Percentiles rank a stretch among this genome's conserved stretches.
These are phyloP conservation scores for Pangasianodon gigas DNA, from an alignment of 2,113 vertebrate genomes.

Conservation along the genomic window DNA sequence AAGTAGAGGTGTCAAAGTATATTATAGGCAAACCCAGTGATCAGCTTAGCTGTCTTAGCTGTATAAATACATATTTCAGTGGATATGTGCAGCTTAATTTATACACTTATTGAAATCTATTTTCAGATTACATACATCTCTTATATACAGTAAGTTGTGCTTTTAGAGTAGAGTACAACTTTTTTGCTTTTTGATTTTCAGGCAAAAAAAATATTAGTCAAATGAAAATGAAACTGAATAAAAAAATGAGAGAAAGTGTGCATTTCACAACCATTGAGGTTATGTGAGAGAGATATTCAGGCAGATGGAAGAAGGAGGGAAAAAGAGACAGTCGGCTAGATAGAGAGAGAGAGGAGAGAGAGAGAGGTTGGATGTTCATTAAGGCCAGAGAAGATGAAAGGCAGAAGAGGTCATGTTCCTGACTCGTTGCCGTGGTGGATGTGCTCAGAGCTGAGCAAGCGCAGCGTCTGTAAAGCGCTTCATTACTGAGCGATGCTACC, in stretches of 20 bases:
- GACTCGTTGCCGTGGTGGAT: conserved; percentile 63
- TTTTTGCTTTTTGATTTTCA: background rate
- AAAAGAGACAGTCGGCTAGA: background rate
- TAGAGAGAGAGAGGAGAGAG: background rate
- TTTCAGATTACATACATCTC: background rate
- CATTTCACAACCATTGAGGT: background rate
- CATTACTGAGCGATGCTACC: conserved; percentile 61
- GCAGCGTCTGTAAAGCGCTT: conserved; percentile 68
- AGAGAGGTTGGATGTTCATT: conserved; percentile 58
- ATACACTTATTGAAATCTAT: background rate
- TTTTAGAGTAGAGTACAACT: background rate
- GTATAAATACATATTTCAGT: background rate
- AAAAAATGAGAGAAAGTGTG: background rate
- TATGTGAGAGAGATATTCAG: background rate
- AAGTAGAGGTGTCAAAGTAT: background rate
- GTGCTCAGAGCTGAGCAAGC: conserved; percentile 50
- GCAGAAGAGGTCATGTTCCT: conserved; percentile 60
- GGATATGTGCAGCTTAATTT: background rate
- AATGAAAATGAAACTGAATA: background rate
- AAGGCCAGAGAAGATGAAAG: conserved; percentile 66
- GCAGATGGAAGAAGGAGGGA: conserved; percentile 46
- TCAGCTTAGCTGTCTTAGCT: background rate
- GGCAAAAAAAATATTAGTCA: background rate
- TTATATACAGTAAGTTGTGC: background rate
- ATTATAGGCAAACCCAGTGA: background rate